Percentiles rank a stretch among this genome's conserved stretches.
phyloP scores from a whole-genome alignment of 37 sponge, comb jelly and placozoan species.

The Crambe crambe region DNA sequence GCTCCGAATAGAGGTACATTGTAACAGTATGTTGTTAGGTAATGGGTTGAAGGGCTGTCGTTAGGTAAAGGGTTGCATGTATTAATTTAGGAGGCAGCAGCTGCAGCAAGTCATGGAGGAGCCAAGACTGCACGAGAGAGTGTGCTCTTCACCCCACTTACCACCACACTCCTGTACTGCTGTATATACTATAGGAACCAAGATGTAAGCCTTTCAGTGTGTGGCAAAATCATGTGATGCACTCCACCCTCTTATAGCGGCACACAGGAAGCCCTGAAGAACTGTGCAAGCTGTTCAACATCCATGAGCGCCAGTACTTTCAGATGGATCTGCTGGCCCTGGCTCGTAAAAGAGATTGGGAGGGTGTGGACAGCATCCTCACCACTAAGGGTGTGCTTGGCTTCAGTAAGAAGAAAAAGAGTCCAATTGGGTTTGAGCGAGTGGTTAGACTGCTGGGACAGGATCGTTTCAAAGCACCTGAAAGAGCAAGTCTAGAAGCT shows the following conservation, averaged over 20 bases:
- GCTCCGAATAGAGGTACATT: conserved; percentile 34
- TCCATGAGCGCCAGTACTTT: conserved; percentile 63
- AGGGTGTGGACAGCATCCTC: conserved; percentile 36
- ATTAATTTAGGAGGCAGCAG: no score
- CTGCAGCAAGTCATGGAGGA: conserved; percentile 1
- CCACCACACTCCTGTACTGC: conserved; percentile 57
- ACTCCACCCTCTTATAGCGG: conserved; percentile 4
- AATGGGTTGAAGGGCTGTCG: no score
- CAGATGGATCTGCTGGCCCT: conserved; percentile 36
- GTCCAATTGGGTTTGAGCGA: conserved; percentile 61
- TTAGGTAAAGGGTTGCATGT: no score
- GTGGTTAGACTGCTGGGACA: conserved; percentile 27
- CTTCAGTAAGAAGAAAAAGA: conserved; percentile 62
- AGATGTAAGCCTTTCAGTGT: neutral
- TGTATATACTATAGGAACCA: conserved; percentile 35
- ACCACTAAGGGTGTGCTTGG: conserved; percentile 62
- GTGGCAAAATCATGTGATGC: neutral
- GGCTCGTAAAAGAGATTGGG: conserved; percentile 31
- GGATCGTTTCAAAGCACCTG: conserved; percentile 17
- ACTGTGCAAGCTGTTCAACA: conserved; percentile 35
- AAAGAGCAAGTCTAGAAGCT: neutral
- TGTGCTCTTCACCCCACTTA: conserved; percentile 40
- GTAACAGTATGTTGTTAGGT: neutral
- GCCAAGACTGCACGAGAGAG: neutral
- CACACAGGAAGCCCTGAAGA: conserved; percentile 25